Conservation (phyloP, 2,888 invertebrate genomes). For the Chrysolina haemoptera region DNA sequence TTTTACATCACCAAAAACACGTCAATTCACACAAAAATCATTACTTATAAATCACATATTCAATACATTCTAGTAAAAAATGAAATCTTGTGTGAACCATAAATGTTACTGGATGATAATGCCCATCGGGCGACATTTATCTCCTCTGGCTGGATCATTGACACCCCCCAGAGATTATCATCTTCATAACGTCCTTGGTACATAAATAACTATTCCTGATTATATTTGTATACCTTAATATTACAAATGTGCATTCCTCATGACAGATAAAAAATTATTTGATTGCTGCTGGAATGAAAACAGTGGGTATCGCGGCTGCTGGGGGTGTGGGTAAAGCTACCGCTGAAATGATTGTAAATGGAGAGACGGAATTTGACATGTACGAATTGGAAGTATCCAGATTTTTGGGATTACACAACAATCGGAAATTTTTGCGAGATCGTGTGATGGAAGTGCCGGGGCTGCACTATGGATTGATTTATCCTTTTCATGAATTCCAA, state of each 20-base stretch:
- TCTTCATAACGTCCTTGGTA: no score
- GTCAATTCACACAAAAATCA: no score
- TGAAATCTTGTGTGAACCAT: no score
- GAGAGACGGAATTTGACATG: slow-evolving; percentile 86
- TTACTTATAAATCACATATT: no score
- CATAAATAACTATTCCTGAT: background rate
- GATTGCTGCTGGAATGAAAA: slow-evolving; percentile 97
- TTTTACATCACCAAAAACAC: no score
- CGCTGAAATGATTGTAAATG: slow-evolving; percentile 89
- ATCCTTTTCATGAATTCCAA: slow-evolving; percentile 89
- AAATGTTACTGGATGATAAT: no score
- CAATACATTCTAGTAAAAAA: no score
- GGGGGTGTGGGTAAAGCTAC: slow-evolving; percentile 95
- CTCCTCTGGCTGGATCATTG: no score
- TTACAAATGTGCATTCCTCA: slow-evolving; percentile 29
- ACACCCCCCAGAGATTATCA: no score
- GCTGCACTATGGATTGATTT: slow-evolving; percentile 86
- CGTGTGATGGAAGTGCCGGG: slow-evolving; percentile 95
- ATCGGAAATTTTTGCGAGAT: slow-evolving; percentile 91
- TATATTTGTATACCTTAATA: background rate
- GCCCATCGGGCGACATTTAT: no score
- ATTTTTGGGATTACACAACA: slow-evolving; percentile 94
- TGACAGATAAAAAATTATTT: slow-evolving; percentile 87
- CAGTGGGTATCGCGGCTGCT: slow-evolving; percentile 94
- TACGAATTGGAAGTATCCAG: slow-evolving; percentile 92